A percentile compares a stretch with the other conserved stretches of the same genome.
Conservation (phyloP, 23 tunicate genomes). For the Pegea sp. region DNA sequence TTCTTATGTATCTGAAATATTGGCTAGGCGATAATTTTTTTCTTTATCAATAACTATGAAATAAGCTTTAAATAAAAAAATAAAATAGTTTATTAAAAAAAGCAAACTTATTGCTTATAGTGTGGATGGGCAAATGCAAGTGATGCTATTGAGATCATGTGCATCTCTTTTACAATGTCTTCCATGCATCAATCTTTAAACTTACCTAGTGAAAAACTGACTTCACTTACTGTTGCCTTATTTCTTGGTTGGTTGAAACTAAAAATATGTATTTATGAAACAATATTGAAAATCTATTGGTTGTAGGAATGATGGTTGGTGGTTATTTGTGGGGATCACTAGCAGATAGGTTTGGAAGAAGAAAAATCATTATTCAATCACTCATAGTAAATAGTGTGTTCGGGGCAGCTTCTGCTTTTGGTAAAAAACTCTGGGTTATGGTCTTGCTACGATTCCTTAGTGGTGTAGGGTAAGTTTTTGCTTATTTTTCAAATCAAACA, state of each 20-base stretch:
- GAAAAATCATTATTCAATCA: constrained; percentile 27
- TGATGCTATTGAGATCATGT: constrained; percentile 86
- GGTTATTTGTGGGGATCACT: constrained; percentile 80
- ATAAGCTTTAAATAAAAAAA: background rate
- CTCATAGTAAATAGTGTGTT: constrained; percentile 44
- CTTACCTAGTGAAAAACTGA: constrained; percentile 14
- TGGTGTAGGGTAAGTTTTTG: constrained; percentile 38
- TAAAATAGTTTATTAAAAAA: background rate
- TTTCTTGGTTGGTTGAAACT: constrained; percentile 36
- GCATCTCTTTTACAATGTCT: constrained; percentile 47
- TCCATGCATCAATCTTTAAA: constrained; percentile 11
- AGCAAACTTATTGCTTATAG: constrained; percentile 5
- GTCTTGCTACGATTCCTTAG: constrained; percentile 39
- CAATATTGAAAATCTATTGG: background rate
- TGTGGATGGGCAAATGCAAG: constrained; percentile 97
- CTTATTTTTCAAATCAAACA: background rate
- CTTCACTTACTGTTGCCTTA: constrained; percentile 26
- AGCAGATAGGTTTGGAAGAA: constrained; percentile 49
- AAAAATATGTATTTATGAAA: no score
- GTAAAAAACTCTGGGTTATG: constrained; percentile 8
- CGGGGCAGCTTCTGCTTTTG: constrained; percentile 37
- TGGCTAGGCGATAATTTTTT: background rate
- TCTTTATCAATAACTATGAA: no score
- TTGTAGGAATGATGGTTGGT: constrained; percentile 55
- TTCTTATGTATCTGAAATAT: background rate